Evolutionary conservation across 2,797 vertebrate genomes (phyloP), one percentile per base, ranked within the genome.

Genomic region (Luscinia luscinia): DNA sequence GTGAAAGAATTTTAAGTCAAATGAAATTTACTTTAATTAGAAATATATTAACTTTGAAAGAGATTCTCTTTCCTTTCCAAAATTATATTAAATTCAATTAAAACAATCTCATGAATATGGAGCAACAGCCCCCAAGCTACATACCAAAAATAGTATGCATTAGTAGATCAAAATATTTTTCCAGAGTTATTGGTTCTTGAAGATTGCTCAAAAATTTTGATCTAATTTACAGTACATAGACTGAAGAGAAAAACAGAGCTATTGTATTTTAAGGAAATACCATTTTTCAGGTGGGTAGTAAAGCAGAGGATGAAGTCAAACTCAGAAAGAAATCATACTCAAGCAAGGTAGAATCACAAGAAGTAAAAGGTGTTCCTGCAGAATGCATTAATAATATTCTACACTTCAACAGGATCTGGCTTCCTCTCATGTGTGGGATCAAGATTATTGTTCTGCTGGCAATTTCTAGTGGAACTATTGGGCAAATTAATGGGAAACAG

Each of bases 11-110:
- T 91, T 72, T 59, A 64, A 75, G 32, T 92, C 49, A 91, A 69
- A 93, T 68, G 7, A 88, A 93, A 93, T 87, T 54, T 82, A 70
- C 12, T 87, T 87, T 67, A 91, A 84, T 73, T 90, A 93, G 43
- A 92, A 89, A 85, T 72, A n/a, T 3, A 88, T 91, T 83, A 70
- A 73, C 38, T 84, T 94, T 84, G 74, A 88, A 81, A 59, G 24
- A 73, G 45, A 63, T 41, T 67, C 27, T 61, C 3, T 36, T 72
- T 81, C 45, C 72, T 73, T 92, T 67, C 92, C 61, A 90, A 88
- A 89, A 76, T 76, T 26, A 26, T 49, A 85, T 75, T 87, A 80
- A 75, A 92, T 66, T 85, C 32, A 93, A 73, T 85, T 77, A 81
- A 85, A 94, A 78, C 24, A 70, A 76, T 36, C 4, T 4, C 38